Conservation (phyloP, 1,140 invertebrate species). For the Dryas iulia region DNA sequence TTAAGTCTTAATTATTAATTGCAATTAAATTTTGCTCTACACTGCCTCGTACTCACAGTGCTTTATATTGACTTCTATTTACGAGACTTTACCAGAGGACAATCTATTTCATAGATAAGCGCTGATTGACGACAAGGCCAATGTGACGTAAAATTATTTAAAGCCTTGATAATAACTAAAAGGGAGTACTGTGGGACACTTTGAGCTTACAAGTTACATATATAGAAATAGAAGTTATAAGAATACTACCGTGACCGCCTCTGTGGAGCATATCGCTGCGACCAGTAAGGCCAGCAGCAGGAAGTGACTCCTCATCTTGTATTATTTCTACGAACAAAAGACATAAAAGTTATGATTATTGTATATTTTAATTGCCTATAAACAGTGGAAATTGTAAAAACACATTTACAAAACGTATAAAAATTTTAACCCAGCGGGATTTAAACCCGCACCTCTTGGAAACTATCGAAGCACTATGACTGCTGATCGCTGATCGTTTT, state of each 20-base stretch:
- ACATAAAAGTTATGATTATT: neutral
- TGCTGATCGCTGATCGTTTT: no score
- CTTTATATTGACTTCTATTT: neutral
- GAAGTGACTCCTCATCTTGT: slow-evolving; percentile 51
- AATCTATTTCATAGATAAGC: neutral
- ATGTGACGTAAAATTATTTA: neutral
- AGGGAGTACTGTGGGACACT: neutral
- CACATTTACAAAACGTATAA: no score
- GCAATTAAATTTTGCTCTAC: no score
- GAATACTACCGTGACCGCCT: slow-evolving; percentile 46
- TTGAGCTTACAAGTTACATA: no score
- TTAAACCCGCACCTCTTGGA: no score
- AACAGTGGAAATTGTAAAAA: no score
- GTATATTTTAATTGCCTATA: no score
- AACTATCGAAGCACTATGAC: no score
- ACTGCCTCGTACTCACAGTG: no score
- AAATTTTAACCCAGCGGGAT: no score
- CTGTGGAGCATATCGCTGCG: slow-evolving; percentile 51
- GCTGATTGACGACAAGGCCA: neutral
- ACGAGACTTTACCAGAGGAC: neutral
- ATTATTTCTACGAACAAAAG: slow-evolving; percentile 38
- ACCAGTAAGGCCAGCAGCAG: slow-evolving; percentile 53
- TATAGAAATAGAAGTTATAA: neutral
- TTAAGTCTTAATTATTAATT: no score
- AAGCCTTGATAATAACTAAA: neutral